Conservation (phyloP, 1,140 invertebrate species). For the Ctenoplectra terminalis region DNA sequence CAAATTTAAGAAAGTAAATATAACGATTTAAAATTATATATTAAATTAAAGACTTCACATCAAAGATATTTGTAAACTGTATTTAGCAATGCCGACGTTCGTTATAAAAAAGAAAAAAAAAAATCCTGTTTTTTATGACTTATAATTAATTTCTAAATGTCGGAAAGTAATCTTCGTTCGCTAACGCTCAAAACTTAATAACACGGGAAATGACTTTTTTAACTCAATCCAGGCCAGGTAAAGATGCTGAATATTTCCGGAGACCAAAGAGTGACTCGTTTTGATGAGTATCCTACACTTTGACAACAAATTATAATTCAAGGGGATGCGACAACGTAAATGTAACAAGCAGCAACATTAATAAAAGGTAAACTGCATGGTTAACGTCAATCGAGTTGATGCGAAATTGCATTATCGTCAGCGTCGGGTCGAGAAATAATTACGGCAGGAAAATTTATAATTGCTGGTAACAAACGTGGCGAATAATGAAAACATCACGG, state of each 20-base stretch:
- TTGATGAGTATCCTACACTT: background rate
- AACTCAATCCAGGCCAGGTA: background rate
- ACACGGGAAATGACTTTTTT: background rate
- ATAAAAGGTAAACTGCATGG: slow-evolving; percentile 56
- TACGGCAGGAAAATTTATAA: slow-evolving; percentile 54
- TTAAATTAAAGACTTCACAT: too few relatives aligned
- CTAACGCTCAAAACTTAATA: background rate
- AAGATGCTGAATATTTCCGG: background rate
- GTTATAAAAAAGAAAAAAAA: too few relatives aligned
- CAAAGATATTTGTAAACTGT: background rate
- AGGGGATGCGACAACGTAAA: slow-evolving; percentile 44
- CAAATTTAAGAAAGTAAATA: background rate
- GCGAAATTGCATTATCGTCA: slow-evolving; percentile 51
- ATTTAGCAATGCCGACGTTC: too few relatives aligned
- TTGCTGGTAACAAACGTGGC: slow-evolving; percentile 13
- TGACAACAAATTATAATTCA: slow-evolving; percentile 16
- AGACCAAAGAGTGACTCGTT: background rate
- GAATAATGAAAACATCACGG: slow-evolving; percentile 6
- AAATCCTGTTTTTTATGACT: background rate
- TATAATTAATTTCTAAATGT: too few relatives aligned
- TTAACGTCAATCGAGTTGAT: slow-evolving; percentile 59
- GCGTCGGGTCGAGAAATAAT: slow-evolving; percentile 39
- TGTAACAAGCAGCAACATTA: slow-evolving; percentile 52
- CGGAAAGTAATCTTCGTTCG: background rate
- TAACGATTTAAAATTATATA: background rate